Percentiles rank a stretch among this genome's conserved stretches.
Conservation (phyloP, 2,113 vertebrate genomes). For the Oncorhynchus masou region DNA sequence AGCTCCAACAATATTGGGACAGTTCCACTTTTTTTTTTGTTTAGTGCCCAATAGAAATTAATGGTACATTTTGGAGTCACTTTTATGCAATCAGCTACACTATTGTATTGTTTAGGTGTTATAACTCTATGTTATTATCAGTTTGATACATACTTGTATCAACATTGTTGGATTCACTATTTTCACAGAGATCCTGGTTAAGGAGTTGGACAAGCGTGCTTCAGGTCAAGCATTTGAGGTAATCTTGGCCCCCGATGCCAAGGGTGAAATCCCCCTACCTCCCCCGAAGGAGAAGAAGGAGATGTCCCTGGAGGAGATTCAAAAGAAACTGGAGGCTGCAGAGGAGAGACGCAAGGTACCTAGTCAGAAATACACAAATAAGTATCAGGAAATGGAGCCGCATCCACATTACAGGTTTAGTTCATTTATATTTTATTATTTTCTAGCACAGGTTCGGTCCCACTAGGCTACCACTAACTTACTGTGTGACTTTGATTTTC, state of each 20-base stretch:
- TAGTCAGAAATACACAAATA: not conserved
- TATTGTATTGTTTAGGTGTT: no score
- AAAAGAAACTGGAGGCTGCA: conserved; percentile 91
- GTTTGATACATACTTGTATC: not conserved
- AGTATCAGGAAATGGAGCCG: not conserved
- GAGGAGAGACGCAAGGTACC: conserved; percentile 94
- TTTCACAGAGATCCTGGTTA: conserved; percentile 87
- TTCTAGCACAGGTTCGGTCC: no score
- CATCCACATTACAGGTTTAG: not conserved
- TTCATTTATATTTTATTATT: not conserved
- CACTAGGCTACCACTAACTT: no score
- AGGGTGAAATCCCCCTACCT: conserved; percentile 85
- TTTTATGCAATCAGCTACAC: not conserved
- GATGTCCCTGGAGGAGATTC: conserved; percentile 91
- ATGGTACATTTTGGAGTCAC: no score
- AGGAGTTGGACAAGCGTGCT: conserved; percentile 90
- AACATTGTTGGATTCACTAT: not conserved
- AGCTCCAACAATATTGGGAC: not conserved
- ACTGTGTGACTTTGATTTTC: no score
- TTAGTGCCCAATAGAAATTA: not conserved
- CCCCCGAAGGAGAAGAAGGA: conserved; percentile 87
- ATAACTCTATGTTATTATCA: not conserved
- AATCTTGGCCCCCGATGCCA: conserved; percentile 87
- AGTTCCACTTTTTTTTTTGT: not conserved
- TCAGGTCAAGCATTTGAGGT: conserved; percentile 96